These are phyloP conservation scores for Plagiodera versicolora DNA, from an alignment of 2,888 invertebrate species.

Conservation along the genomic window DNA sequence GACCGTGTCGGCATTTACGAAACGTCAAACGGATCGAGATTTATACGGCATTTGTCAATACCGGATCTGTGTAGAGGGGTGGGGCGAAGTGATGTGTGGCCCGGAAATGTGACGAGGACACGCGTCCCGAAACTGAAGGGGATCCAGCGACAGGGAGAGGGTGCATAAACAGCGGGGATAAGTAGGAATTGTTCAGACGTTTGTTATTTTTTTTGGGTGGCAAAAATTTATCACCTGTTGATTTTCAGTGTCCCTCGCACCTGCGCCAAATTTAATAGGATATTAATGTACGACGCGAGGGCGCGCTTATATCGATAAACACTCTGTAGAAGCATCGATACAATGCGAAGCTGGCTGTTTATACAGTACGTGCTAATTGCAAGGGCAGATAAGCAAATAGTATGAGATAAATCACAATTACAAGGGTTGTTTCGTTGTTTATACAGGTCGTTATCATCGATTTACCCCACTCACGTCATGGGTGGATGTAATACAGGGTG, in stretches of 20 bases:
- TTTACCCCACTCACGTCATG: constrained; percentile 6
- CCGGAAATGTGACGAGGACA: constrained; percentile 43
- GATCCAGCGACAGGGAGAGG: constrained; percentile 1
- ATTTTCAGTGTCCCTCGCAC: too few species aligned
- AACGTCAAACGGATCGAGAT: constrained; percentile 49
- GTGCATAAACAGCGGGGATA: too few species aligned
- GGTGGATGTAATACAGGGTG: constrained; percentile 26
- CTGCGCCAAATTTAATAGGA: too few species aligned
- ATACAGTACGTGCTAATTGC: constrained; percentile 44
- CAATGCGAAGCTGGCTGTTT: constrained; percentile 34
- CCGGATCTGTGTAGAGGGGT: constrained; percentile 47
- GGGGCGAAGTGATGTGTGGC: constrained; percentile 45
- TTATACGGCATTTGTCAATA: constrained; percentile 53
- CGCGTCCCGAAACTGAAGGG: constrained; percentile 19
- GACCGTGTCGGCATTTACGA: constrained; percentile 52
- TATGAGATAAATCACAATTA: constrained; percentile 43
- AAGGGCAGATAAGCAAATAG: constrained; percentile 43
- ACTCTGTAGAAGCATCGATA: constrained; percentile 18
- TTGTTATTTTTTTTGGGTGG: too few species aligned
- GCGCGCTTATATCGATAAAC: constrained; percentile 37
- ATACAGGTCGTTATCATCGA: constrained; percentile 16
- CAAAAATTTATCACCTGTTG: too few species aligned
- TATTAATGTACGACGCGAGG: too few species aligned
- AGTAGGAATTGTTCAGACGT: too few species aligned
- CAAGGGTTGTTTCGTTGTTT: constrained; percentile 24